Conservation (phyloP, 2,113 vertebrate species). For the Cryptomyrus ogoouensis region DNA sequence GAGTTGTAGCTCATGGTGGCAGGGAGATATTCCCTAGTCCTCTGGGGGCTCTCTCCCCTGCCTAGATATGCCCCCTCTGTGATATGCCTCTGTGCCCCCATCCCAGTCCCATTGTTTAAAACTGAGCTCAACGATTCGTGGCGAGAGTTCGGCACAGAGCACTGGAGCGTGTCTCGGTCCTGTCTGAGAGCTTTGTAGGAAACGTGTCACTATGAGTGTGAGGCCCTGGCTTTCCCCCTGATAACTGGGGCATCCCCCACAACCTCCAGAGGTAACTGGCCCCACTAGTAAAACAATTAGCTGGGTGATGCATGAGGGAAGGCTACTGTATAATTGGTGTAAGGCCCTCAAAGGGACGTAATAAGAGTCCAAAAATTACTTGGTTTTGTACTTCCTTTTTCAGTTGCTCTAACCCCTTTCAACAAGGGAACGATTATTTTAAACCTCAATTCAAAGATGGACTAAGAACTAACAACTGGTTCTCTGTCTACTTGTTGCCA, state of each 20-base stretch:
- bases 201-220: neutral
- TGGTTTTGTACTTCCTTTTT: no score
- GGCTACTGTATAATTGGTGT: neutral
- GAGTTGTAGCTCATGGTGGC: neutral
- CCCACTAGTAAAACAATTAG: conserved; percentile 10
- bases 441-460: neutral
- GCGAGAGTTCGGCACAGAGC: conserved; percentile 45
- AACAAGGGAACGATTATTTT: neutral
- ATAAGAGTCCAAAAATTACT: neutral
- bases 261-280: conserved; percentile 22
- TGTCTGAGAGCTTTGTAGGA: neutral
- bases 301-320: neutral
- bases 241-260: conserved; percentile 26
- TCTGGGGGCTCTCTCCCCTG: neutral
- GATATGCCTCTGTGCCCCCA: neutral
- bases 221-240: neutral
- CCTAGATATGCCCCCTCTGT: neutral
- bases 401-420: neutral
- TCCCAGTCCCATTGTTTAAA: conserved; percentile 34
- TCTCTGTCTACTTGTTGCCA: neutral
- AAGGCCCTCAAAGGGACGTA: neutral
- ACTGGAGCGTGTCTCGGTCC: neutral
- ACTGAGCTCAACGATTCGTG: conserved; percentile 43
- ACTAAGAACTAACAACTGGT: neutral
- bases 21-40: neutral